phyloP scores from a whole-genome alignment of 2,888 invertebrate genomes.

The Drepanosiphum platanoidis region DNA sequence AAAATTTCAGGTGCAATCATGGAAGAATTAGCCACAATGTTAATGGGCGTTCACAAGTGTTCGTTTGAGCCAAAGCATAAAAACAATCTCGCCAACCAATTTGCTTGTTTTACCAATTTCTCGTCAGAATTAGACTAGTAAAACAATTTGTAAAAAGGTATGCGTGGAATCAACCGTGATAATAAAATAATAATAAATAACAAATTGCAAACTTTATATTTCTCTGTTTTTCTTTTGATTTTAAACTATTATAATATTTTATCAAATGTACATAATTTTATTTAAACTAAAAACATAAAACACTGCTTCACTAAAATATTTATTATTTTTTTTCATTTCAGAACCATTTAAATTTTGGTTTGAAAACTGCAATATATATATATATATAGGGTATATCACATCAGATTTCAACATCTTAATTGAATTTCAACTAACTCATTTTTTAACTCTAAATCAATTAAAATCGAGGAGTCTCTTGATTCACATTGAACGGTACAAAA shows the following conservation, averaged over 20 bases:
- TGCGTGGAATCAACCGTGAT: neutral
- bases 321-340: no score
- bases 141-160: neutral
- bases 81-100: constrained; percentile 92
- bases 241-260: neutral
- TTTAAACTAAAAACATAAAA: no score
- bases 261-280: neutral
- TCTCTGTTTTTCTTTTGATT: neutral
- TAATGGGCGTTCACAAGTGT: constrained; percentile 75
- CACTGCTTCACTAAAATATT: no score
- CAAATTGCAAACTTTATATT: neutral
- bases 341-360: neutral
- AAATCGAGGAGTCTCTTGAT: neutral
- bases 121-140: constrained; percentile 64
- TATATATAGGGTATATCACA: no score
- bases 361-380: no score
- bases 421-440: neutral
- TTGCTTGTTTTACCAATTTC: constrained; percentile 90
- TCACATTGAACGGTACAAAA: neutral
- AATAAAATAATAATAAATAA: neutral
- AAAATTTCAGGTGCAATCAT: constrained; percentile 76
- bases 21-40: constrained; percentile 75
- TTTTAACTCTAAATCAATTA: neutral
- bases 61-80: constrained; percentile 83
- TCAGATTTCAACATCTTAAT: neutral